Evolutionary conservation across 2,797 vertebrate species (phyloP), one percentile per base, ranked within the genome.

Genomic region (Nyctalus aviator): DNA sequence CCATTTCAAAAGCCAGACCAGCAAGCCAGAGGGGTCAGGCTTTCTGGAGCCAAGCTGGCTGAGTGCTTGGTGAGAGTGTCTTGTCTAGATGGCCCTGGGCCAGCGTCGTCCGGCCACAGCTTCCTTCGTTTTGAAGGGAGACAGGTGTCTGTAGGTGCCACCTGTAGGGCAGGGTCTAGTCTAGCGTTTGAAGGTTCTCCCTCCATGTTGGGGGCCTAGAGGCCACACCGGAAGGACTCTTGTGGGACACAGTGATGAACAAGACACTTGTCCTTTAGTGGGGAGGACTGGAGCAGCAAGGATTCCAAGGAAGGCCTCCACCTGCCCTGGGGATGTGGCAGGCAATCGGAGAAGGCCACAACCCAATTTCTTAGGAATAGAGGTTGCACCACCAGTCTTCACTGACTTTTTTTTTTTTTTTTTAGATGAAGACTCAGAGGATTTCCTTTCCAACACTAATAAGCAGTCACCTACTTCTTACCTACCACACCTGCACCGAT

Each of bases 371-470:
- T 84, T 20, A 82, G 50, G 62, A 41, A 53, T 35, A 83, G 75
- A 41, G 5, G 6, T 27, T 48, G 11, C 11, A 23, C 2, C 32
- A 44, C 2, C 32, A 44, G 64, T 90, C 32, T 27, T 83, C 32
- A 37, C 0, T 84, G 57, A 44, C 30, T 95, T 75, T 77, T 13
- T 25, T 57, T 10, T 85, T 23, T 75, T 75, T 78, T 85, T 23
- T 75, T 76, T 46, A 46, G 35, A 37, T 1, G 10, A 23, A 75
- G 35, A 87, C 25, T 62, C 35, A 25, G 37, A 89, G 59, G 37
- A 30, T 53, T 93, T 96, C 84, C 76, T 88, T 76, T 87, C 72
- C 23, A 71, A 44, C 23, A 32, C 55, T 94, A 86, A 84, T 91
- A 86, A 95, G 84, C 20, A 6, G 57, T 86, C 89, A 89, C 68